Evolutionary conservation across 2,888 invertebrate genomes (phyloP).

Genomic region (Psylliodes chrysocephalus): DNA sequence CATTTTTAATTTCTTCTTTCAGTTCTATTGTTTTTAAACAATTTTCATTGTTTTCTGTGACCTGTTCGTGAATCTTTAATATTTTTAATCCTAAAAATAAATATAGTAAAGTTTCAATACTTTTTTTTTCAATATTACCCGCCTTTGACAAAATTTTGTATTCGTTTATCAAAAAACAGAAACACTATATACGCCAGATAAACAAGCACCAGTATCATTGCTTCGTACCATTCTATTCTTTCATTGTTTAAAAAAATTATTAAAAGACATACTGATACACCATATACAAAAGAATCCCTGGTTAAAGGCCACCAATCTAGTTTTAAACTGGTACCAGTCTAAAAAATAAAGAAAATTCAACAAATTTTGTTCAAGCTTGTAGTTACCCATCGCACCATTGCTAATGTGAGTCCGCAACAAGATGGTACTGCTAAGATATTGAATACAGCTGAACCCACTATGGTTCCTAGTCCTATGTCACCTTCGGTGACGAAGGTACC

Average conservation of each 20-base stretch:
- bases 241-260: slow-evolving; percentile 22
- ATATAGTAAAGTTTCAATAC: too few relatives aligned
- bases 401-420: slow-evolving; percentile 18
- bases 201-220: slow-evolving; percentile 19
- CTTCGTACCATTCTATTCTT: slow-evolving; percentile 27
- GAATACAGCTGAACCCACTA: slow-evolving; percentile 23
- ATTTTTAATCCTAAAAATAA: too few relatives aligned
- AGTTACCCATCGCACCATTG: too few relatives aligned
- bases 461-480: slow-evolving; percentile 24
- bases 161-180: slow-evolving; percentile 15
- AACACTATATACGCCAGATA: slow-evolving; percentile 15
- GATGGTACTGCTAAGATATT: slow-evolving; percentile 26
- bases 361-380: too few relatives aligned
- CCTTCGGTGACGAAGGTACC: slow-evolving; percentile 29
- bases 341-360: not conserved
- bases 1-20: not conserved
- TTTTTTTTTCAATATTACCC: not conserved
- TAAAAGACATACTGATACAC: slow-evolving; percentile 17
- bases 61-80: too few relatives aligned
- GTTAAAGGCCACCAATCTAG: slow-evolving; percentile 25
- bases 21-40: not conserved
- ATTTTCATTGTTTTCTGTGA: not conserved
- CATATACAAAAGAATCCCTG: slow-evolving; percentile 22
- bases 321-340: slow-evolving; percentile 10
- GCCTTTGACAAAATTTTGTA: slow-evolving; percentile 17